Conservation (phyloP, 2,888 invertebrate species). For the Drosophila paramelanica region DNA sequence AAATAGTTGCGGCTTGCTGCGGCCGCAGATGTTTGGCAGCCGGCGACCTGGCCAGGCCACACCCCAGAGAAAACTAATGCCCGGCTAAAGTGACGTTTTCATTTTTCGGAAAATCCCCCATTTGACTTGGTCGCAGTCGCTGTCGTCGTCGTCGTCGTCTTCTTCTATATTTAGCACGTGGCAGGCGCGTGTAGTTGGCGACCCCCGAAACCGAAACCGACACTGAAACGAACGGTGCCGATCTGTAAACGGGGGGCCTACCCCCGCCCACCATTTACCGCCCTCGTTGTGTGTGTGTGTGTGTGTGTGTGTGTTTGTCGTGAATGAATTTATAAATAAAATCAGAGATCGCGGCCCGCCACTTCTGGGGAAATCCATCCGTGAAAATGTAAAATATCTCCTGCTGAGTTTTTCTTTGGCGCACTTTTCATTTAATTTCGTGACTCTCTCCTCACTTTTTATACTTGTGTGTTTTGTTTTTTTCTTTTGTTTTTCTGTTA, state of each 20-base stretch:
- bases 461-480: slow-evolving; percentile 7
- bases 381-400: slow-evolving; percentile 79
- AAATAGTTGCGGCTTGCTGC: slow-evolving; percentile 67
- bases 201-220: slow-evolving; percentile 33
- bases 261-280: slow-evolving; percentile 43
- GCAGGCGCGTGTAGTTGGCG: slow-evolving; percentile 44
- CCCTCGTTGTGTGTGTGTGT: slow-evolving; percentile 47
- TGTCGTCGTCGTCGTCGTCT: slow-evolving; percentile 1
- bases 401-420: slow-evolving; percentile 72
- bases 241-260: slow-evolving; percentile 5
- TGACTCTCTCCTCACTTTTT: slow-evolving; percentile 32
- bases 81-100: slow-evolving; percentile 74
- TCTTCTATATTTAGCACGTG: slow-evolving; percentile 65
- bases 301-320: slow-evolving; percentile 52
- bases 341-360: slow-evolving; percentile 55
- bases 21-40: slow-evolving; percentile 55
- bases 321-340: slow-evolving; percentile 80
- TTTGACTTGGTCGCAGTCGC: slow-evolving; percentile 47
- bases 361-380: slow-evolving; percentile 77
- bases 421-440: slow-evolving; percentile 44
- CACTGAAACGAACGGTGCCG: slow-evolving; percentile 13
- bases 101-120: slow-evolving; percentile 80
- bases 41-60: slow-evolving; percentile 29
- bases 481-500: slow-evolving; percentile 17
- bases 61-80: slow-evolving; percentile 63